Base-by-base conservation (phyloP, 2,888 invertebrate species). In the Agelastica alni region DNA sequence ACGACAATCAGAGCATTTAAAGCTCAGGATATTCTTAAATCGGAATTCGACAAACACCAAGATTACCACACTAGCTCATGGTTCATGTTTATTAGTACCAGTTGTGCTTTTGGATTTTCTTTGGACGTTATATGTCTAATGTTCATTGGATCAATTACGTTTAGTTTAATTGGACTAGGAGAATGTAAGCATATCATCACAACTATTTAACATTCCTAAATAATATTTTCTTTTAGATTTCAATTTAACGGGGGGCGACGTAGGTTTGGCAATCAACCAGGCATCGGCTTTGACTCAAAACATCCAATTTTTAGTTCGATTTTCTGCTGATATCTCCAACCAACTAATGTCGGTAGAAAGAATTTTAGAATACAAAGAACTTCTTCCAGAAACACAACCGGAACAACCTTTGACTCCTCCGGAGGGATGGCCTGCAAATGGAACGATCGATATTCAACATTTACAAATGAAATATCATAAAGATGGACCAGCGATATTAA, bases 271-370 rank as follows among this genome's bases (percentile, higher is more conserved):
- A 12, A 60, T 67, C 4, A 61, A 64, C 4, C 67, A 67, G 56
- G 58, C 65, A 83, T 85, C 87, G 41, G 84, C 86, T 61, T 70
- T 92, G 52, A 88, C 89, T 53, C 89, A 88, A 57, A 87, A 90
- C 85, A 82, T 91, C 48, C 90, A 91, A 70, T 85, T 88, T 77
- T 89, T 88, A 2, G 85, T 91, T 62, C 81, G 89, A 54, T 89
- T 90, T 71, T 83, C 87, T 30, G 87, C 91, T 0, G 91, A 91
- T 70, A 83, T 85, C 20, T 79, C 85, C 36, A 85, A 85, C 6
- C 85, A 87, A 66, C 86, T 88, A 85, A 88, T 85, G 4, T 85
- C 86, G 39, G 92, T 93, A 0, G 93, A 93, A 73, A 80, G 93
- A 49, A 84, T 93, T 1, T 71, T 89, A 20, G 88, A 92, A 89